Evolutionary conservation across 2,797 vertebrate genomes (phyloP).

Genomic region (Tamandua tetradactyla): DNA sequence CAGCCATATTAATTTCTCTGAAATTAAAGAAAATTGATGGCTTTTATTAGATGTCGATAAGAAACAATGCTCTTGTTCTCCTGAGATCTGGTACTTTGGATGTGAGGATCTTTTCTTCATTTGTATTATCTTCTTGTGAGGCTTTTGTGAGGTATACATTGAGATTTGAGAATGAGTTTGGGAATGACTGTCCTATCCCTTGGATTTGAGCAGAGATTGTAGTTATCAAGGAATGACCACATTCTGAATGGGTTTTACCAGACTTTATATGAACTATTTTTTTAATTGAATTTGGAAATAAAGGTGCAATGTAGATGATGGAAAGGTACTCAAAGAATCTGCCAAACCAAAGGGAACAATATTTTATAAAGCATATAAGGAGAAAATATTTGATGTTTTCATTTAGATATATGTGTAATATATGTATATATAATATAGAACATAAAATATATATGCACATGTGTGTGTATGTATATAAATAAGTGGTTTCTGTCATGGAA

Average conservation of each 20-base stretch:
- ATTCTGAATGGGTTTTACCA: slow-evolving; percentile 62
- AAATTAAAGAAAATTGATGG: neutral
- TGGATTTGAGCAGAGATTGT: slow-evolving; percentile 65
- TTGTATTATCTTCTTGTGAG: slow-evolving; percentile 65
- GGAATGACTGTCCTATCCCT: slow-evolving; percentile 50
- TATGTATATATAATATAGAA: neutral
- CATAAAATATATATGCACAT: neutral
- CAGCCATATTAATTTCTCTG: neutral
- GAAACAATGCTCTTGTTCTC: slow-evolving; percentile 10
- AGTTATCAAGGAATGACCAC: slow-evolving; percentile 59
- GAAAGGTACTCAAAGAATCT: neutral
- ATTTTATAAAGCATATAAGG: slow-evolving; percentile 16
- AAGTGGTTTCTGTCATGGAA: too few relatives aligned
- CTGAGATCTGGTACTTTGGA: slow-evolving; percentile 21
- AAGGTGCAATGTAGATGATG: slow-evolving; percentile 17
- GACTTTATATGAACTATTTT: neutral
- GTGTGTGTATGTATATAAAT: too few relatives aligned
- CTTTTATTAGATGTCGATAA: slow-evolving; percentile 8
- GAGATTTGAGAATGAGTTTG: slow-evolving; percentile 61
- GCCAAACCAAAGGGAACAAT: neutral
- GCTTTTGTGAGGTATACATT: slow-evolving; percentile 46
- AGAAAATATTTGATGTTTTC: neutral
- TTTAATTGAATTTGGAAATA: slow-evolving; percentile 31
- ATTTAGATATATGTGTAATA: neutral
- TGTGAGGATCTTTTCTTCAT: slow-evolving; percentile 51